Conservation (phyloP, 1,140 invertebrate genomes). For the Nasonia vitripennis region DNA sequence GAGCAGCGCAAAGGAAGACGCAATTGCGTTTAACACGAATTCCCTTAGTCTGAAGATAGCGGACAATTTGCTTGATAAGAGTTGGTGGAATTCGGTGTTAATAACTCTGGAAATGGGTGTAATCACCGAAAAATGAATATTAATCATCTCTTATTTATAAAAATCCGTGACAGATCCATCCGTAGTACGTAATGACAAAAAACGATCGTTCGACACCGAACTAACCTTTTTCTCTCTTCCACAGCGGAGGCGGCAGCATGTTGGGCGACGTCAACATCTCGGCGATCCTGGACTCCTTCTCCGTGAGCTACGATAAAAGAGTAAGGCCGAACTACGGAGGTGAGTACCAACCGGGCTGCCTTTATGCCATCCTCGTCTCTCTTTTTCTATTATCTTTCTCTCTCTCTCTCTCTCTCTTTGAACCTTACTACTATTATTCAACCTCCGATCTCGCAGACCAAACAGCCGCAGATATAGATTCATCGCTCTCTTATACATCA, state of each 20-base stretch:
- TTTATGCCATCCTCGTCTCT: background rate
- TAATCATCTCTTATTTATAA: too few relatives aligned
- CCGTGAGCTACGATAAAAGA: constrained; percentile 97
- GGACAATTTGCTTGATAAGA: background rate
- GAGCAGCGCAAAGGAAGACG: background rate
- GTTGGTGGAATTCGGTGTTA: too few relatives aligned
- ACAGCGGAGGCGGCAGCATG: constrained; percentile 85
- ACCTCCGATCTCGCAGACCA: constrained; percentile 10
- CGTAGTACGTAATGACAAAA: too few relatives aligned
- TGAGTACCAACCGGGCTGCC: constrained; percentile 76
- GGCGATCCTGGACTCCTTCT: constrained; percentile 93
- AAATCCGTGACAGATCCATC: too few relatives aligned
- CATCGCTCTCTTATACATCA: background rate
- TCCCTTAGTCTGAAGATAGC: background rate
- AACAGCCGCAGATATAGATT: constrained; percentile 14
- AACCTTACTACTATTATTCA: background rate
- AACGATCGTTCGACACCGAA: too few relatives aligned
- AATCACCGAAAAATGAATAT: too few relatives aligned
- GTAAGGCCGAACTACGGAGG: constrained; percentile 98
- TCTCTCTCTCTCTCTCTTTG: too few relatives aligned
- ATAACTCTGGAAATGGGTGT: too few relatives aligned
- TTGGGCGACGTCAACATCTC: constrained; percentile 93
- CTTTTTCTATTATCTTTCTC: background rate
- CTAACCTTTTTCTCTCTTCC: constrained; percentile 61
- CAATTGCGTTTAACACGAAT: background rate